Conservation (phyloP, 2,113 vertebrate species). For the Saccopteryx leptura region DNA sequence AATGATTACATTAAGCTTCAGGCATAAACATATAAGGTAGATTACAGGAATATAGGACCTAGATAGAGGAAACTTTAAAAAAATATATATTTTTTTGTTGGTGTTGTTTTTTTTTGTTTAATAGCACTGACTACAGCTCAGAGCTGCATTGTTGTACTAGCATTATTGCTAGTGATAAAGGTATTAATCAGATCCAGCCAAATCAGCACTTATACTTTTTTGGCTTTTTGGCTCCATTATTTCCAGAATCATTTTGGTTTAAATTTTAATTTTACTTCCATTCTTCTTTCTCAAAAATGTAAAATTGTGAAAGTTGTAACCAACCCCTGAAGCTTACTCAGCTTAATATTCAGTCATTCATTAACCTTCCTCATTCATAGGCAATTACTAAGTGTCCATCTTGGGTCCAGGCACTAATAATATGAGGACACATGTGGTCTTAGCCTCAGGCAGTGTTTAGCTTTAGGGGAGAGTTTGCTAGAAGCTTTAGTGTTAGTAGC, state of each 20-base stretch:
- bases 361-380: too few species aligned
- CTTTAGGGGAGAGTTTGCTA: neutral
- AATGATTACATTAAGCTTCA: neutral
- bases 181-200: neutral
- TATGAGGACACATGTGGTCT: neutral
- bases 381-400: neutral
- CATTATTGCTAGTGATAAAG: neutral
- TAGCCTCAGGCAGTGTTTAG: neutral
- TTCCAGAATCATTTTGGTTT: conserved; percentile 18
- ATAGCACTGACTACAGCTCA: neutral
- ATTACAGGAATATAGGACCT: neutral
- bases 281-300: neutral
- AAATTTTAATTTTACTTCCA: neutral
- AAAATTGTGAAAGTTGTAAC: neutral
- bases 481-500: neutral
- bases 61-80: neutral
- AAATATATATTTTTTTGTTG: too few species aligned
- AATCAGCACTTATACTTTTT: neutral
- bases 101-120: neutral
- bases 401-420: too few species aligned
- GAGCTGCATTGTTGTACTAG: neutral
- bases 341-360: neutral
- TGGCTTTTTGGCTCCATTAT: neutral
- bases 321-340: neutral
- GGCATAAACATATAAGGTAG: neutral